Evolutionary conservation across 2,888 invertebrate genomes (phyloP).

Genomic region (Drosophila multiciliata): DNA sequence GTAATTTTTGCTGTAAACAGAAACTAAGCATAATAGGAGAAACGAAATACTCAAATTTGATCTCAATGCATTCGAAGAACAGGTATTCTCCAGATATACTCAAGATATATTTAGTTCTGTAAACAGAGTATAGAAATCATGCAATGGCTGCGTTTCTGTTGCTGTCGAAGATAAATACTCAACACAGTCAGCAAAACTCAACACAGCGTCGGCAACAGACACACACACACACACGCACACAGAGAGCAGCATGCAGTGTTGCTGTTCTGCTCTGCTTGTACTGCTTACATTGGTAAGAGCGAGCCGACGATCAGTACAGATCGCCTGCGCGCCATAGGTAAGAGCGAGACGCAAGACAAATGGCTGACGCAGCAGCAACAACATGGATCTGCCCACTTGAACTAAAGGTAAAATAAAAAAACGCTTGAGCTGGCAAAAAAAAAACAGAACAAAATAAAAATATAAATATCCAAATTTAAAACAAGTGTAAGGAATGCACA

Average conservation of each 20-base stretch:
- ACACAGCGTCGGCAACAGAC: constrained; percentile 41
- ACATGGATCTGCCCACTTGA: constrained; percentile 63
- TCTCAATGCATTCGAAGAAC: neutral
- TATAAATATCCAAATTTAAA: neutral
- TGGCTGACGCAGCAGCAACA: constrained; percentile 65
- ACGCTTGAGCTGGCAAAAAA: constrained; percentile 20
- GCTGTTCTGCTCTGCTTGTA: constrained; percentile 45
- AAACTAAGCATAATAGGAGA: neutral
- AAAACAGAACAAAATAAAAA: neutral
- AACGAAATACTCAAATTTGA: neutral
- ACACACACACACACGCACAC: constrained; percentile 28
- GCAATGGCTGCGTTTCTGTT: constrained; percentile 29
- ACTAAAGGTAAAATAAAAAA: constrained; percentile 27
- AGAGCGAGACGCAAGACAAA: constrained; percentile 77
- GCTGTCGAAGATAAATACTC: constrained; percentile 19
- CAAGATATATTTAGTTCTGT: neutral
- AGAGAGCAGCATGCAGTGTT: constrained; percentile 28
- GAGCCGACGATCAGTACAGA: constrained; percentile 58
- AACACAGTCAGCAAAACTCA: constrained; percentile 47
- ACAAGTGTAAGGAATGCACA: constrained; percentile 20
- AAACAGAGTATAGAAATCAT: constrained; percentile 4
- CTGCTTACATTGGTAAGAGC: constrained; percentile 41
- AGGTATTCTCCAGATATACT: neutral
- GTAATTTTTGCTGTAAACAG: neutral
- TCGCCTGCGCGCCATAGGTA: constrained; percentile 38